These are phyloP conservation scores for Pholis gunnellus DNA, from an alignment of 2,113 vertebrate genomes.

Conservation along the genomic window DNA sequence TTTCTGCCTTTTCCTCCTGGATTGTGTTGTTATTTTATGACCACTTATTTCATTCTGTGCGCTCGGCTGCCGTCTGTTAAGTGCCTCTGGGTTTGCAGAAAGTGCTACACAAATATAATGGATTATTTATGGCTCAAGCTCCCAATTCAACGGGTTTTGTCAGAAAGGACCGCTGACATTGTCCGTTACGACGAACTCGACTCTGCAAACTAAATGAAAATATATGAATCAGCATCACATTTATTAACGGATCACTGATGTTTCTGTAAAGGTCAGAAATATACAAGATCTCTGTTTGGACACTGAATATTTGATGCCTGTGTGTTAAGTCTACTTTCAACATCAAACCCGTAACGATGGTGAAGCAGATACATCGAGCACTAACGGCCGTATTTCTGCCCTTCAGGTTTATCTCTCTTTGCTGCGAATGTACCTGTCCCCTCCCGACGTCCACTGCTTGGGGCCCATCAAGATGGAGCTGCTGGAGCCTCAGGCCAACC, in stretches of 20 bases:
- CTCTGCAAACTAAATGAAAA: neutral
- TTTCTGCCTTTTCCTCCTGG: neutral
- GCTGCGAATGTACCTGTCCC: constrained; percentile 97
- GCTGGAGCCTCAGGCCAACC: constrained; percentile 92
- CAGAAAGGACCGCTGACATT: constrained; percentile 5
- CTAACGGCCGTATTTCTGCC: neutral
- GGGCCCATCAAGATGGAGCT: constrained; percentile 96
- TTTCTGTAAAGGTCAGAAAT: constrained; percentile 1
- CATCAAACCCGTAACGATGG: neutral
- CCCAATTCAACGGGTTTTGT: neutral
- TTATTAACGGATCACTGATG: neutral
- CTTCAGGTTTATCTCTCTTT: constrained; percentile 95
- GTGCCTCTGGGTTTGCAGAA: constrained; percentile 29
- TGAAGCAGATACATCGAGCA: neutral
- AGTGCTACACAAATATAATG: constrained; percentile 29
- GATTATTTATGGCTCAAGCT: constrained; percentile 37
- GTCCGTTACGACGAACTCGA: neutral
- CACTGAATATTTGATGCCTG: neutral
- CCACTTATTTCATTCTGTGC: neutral
- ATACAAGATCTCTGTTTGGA: neutral
- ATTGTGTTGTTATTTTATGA: constrained; percentile 10
- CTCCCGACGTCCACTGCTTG: constrained; percentile 94
- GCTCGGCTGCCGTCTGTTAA: constrained; percentile 16
- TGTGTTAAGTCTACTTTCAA: neutral
- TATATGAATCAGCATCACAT: neutral